These are phyloP conservation scores for Acholoe squamosa DNA, from an alignment of 2,888 invertebrate genomes.

Conservation along the genomic window DNA sequence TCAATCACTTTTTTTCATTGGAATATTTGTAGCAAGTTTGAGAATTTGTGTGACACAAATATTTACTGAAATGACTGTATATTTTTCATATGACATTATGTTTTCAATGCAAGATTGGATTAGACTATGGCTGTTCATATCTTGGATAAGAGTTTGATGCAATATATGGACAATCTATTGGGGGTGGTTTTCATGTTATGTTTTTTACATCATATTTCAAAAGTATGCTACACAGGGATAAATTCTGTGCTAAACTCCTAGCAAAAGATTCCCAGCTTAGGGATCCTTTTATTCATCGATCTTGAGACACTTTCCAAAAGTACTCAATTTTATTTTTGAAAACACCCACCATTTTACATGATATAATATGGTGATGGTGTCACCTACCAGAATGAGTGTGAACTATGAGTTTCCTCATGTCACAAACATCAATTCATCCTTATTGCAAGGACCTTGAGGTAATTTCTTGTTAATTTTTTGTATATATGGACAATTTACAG, in stretches of 20 bases:
- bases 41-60: neutral
- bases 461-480: too few species aligned
- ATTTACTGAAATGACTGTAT: neutral
- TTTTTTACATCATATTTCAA: neutral
- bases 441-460: conserved; percentile 93
- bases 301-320: too few species aligned
- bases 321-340: too few species aligned
- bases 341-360: too few species aligned
- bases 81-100: neutral
- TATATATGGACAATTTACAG: too few species aligned
- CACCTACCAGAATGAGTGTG: conserved; percentile 93
- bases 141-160: neutral
- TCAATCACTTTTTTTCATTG: neutral
- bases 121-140: conserved; percentile 20
- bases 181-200: neutral
- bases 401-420: conserved; percentile 91
- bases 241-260: too few species aligned
- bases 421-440: conserved; percentile 87
- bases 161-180: conserved; percentile 25
- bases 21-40: neutral
- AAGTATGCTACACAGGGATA: too few species aligned
- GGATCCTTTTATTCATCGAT: too few species aligned
- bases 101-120: neutral
- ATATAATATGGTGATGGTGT: conserved; percentile 94
- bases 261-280: too few species aligned